phyloP scores from a whole-genome alignment of 2,888 invertebrate species.

The Epicampocera succincta region DNA sequence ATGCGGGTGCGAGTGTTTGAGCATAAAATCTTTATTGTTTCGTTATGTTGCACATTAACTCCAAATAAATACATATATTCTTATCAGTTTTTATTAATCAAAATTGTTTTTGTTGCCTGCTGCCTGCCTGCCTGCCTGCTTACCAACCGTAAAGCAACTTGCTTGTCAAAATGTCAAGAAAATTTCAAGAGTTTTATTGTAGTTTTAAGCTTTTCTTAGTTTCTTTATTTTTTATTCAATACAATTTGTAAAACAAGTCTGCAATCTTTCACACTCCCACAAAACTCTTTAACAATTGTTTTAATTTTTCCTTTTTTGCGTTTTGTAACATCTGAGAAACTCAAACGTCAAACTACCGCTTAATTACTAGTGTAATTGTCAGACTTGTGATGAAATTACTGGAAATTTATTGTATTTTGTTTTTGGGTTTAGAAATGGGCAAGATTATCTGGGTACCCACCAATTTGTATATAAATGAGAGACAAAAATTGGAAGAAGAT shows the following conservation, averaged over 20 bases:
- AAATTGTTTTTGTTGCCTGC: slow-evolving; percentile 17
- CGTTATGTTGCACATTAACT: slow-evolving; percentile 22
- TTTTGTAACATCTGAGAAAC: slow-evolving; percentile 42
- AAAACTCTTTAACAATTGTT: slow-evolving; percentile 41
- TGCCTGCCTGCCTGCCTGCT: slow-evolving; percentile 3
- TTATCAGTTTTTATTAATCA: slow-evolving; percentile 66
- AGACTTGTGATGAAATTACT: slow-evolving; percentile 15
- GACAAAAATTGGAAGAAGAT: too few relatives aligned
- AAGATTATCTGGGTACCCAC: too few relatives aligned
- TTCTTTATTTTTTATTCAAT: slow-evolving; percentile 15
- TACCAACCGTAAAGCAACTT: slow-evolving; percentile 54
- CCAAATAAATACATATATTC: slow-evolving; percentile 32
- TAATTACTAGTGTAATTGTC: slow-evolving; percentile 50
- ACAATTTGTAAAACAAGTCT: slow-evolving; percentile 18
- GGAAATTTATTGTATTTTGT: slow-evolving; percentile 10
- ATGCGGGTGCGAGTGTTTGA: not conserved
- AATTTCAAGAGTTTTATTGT: slow-evolving; percentile 55
- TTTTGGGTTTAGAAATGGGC: too few relatives aligned
- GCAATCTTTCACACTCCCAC: slow-evolving; percentile 64
- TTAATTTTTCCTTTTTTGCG: slow-evolving; percentile 8
- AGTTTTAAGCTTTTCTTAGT: not conserved
- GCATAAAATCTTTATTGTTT: slow-evolving; percentile 27
- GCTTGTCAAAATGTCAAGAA: slow-evolving; percentile 69
- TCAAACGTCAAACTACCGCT: slow-evolving; percentile 31
- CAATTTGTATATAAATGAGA: too few relatives aligned